Evolutionary conservation across 2,797 vertebrate genomes (phyloP), one percentile per base, ranked within the genome.

Genomic region (Pygocentrus nattereri): DNA sequence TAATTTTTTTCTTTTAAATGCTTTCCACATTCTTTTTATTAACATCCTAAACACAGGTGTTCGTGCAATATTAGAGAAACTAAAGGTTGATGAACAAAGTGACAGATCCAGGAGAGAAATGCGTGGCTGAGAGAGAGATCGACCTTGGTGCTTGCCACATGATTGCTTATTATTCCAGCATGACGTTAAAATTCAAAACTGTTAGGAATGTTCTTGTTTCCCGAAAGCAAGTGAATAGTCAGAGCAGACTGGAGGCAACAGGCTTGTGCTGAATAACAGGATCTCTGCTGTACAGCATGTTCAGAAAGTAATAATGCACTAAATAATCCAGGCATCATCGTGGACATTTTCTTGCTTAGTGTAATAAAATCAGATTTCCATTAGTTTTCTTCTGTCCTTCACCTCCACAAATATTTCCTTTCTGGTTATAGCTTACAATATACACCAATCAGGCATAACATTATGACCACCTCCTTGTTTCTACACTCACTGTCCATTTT

Each of bases 161-260:
- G 73, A 38, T 61, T 59, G 41, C 30, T 70, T 50, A 56, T 68
- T 6, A 52, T 76, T 70, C 47, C 54, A 52, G 12, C 59, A 13
- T 50, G 21, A 61, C 49, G 21, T 25, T 75, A 18, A 50, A 58
- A 75, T n/a, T 54, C 15, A 31, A 41, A 21, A 6, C n/a, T 16
- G n/a, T 34, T 10, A 21, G 44, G 21, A n/a, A 50, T 10, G 0
- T 8, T 11, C 12, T 67, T 5, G 16, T 21, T 76, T 70, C 30
- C 47, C 49, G 10, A 41, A 21, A 19, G 16, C 6, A 47, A 10
- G 13, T n/a, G 65, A 47, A 59, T 6, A 34, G 16, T 52, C 30
- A 1, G 34, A 30, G 34, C 5, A 41, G 50, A 23, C 61, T 8
- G 19, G 61, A 65, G 23, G 31, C 19, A 15, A 0, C 23, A 16